phyloP scores from a whole-genome alignment of 2,888 invertebrate genomes.

The Acanthosepion pharaonis region DNA sequence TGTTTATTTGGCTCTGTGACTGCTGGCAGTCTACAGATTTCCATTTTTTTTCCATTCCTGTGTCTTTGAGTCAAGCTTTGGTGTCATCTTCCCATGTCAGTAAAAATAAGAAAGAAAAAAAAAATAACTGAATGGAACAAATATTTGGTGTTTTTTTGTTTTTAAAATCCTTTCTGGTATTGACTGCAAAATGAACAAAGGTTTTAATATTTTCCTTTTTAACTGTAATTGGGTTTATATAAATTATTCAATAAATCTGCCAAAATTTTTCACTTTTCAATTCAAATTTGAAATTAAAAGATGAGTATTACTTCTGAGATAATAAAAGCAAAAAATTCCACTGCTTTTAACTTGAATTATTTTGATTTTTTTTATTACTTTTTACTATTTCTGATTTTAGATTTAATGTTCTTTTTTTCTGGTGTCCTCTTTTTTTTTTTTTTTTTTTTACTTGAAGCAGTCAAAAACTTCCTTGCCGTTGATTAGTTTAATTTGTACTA shows the following conservation, averaged over 20 bases:
- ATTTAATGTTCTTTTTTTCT: too few relatives aligned
- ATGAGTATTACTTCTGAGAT: neutral
- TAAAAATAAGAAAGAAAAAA: too few relatives aligned
- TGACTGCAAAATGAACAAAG: too few relatives aligned
- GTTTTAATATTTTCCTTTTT: too few relatives aligned
- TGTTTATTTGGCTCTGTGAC: neutral
- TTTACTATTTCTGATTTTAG: too few relatives aligned
- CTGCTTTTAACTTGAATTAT: too few relatives aligned
- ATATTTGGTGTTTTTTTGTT: neutral
- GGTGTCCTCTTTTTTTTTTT: too few relatives aligned
- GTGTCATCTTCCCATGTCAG: neutral
- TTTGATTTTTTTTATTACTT: too few relatives aligned
- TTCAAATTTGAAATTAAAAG: neutral
- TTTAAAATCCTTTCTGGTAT: too few relatives aligned
- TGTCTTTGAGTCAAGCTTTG: neutral
- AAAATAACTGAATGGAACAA: neutral
- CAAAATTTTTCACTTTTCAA: neutral
- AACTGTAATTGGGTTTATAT: neutral
- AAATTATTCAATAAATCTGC: neutral
- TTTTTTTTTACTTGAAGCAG: too few relatives aligned
- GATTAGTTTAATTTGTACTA: too few relatives aligned
- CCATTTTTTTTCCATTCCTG: rapidly evolving
- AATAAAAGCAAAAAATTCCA: neutral
- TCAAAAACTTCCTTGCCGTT: too few relatives aligned
- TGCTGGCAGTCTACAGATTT: neutral